Conservation (phyloP, 2,797 vertebrate genomes). For the Vipera latastei region DNA sequence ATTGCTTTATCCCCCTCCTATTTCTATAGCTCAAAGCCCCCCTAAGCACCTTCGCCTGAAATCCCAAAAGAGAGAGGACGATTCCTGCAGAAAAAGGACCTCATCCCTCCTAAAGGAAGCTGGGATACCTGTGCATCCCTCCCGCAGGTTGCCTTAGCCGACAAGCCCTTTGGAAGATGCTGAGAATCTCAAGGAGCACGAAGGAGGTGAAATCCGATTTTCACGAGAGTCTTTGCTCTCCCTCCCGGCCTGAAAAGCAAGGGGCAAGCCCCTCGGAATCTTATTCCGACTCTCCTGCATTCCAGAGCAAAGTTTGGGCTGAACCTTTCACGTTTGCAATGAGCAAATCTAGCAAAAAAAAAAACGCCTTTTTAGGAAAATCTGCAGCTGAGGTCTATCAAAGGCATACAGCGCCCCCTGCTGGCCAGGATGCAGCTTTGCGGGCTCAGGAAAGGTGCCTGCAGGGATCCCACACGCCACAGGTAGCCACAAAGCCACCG, state of each 20-base stretch:
- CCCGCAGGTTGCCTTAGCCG: too few species aligned
- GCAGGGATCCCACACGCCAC: background rate
- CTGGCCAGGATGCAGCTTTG: background rate
- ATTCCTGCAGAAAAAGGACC: too few species aligned
- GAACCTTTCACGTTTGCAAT: background rate
- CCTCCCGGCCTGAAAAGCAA: background rate
- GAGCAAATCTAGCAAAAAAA: background rate
- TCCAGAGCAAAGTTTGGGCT: background rate
- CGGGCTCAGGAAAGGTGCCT: background rate
- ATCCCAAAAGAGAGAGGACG: background rate
- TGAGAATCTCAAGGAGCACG: too few species aligned
- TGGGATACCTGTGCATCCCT: background rate
- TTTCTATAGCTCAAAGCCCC: background rate
- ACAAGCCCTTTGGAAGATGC: too few species aligned
- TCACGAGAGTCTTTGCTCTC: background rate
- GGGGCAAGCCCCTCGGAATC: background rate
- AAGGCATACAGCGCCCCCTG: constrained; percentile 5
- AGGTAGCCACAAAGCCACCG: background rate
- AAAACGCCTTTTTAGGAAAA: background rate
- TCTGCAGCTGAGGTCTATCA: background rate
- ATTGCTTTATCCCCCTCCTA: too few species aligned
- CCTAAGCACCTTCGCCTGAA: background rate
- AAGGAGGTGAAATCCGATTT: too few species aligned
- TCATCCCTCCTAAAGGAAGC: background rate
- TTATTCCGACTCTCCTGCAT: background rate